Evolutionary conservation across 2,888 invertebrate species (phyloP).

Genomic region (Spodoptera littoralis): DNA sequence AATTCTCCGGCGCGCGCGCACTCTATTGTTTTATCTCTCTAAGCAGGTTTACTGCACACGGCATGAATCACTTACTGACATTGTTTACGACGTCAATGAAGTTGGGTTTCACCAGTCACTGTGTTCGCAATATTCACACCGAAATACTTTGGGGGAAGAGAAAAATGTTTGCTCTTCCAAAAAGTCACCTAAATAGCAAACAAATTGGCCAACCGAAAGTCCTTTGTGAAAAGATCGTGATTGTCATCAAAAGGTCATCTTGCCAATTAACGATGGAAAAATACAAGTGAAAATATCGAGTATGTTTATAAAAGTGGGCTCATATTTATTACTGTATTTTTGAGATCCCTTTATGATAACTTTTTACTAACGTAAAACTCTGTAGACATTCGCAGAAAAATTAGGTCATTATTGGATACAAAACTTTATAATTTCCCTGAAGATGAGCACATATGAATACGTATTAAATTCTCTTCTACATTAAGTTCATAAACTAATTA

Average conservation of each 20-base stretch:
- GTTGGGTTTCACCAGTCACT: slow-evolving; percentile 21
- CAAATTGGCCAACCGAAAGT: background rate
- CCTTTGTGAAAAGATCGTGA: background rate
- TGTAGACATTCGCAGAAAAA: no score
- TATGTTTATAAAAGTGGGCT: slow-evolving; percentile 3
- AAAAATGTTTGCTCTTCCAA: background rate
- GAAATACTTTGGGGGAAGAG: background rate
- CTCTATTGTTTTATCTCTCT: slow-evolving; percentile 44
- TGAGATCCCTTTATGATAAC: no score
- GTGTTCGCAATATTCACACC: slow-evolving; percentile 1
- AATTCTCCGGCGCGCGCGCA: slow-evolving; percentile 32
- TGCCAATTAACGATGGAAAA: slow-evolving; percentile 5
- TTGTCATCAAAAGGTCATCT: background rate
- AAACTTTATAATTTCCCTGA: no score
- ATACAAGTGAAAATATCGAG: slow-evolving; percentile 3
- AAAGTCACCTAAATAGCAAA: background rate
- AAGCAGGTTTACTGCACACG: slow-evolving; percentile 34
- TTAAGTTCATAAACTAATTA: no score
- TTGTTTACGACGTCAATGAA: slow-evolving; percentile 28
- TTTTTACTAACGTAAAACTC: background rate
- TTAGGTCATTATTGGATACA: no score
- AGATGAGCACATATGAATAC: no score
- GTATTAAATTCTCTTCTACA: no score
- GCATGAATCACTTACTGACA: slow-evolving; percentile 48
- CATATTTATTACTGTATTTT: slow-evolving; percentile 10